phyloP scores from a whole-genome alignment of 2,888 invertebrate genomes.

The Drosophila setosimentum region DNA sequence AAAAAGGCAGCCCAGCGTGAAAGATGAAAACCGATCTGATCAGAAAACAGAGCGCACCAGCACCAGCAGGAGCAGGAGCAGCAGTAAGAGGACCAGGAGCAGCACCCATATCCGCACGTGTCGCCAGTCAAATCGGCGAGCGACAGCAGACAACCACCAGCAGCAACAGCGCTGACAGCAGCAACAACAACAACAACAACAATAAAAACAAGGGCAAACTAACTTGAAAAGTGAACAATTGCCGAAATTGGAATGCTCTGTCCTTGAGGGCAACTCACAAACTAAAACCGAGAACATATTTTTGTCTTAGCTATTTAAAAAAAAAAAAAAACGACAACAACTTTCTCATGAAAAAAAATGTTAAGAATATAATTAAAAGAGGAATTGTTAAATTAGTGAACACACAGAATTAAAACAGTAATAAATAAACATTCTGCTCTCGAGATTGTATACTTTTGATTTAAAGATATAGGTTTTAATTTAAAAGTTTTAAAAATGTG shows the following conservation, averaged over 20 bases:
- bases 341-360: background rate
- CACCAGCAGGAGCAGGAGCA: background rate
- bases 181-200: conserved; percentile 13
- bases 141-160: conserved; percentile 39
- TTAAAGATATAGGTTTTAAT: too few species aligned
- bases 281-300: background rate
- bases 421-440: too few species aligned
- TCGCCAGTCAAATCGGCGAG: conserved; percentile 57
- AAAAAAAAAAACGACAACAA: background rate
- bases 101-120: conserved; percentile 48
- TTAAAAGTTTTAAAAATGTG: too few species aligned
- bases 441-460: too few species aligned
- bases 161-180: conserved; percentile 9
- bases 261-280: background rate
- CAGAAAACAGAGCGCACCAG: background rate
- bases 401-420: too few species aligned
- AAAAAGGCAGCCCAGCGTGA: conserved; percentile 68
- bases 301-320: too few species aligned
- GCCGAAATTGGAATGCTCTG: conserved; percentile 28
- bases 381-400: background rate
- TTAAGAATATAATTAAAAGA: accelerated
- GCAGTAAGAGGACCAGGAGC: conserved; percentile 5
- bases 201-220: conserved; percentile 20
- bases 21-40: conserved; percentile 59
- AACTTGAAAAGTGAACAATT: background rate